Evolutionary conservation across 2,888 invertebrate species (phyloP).

Genomic region (Icerya purchasi): DNA sequence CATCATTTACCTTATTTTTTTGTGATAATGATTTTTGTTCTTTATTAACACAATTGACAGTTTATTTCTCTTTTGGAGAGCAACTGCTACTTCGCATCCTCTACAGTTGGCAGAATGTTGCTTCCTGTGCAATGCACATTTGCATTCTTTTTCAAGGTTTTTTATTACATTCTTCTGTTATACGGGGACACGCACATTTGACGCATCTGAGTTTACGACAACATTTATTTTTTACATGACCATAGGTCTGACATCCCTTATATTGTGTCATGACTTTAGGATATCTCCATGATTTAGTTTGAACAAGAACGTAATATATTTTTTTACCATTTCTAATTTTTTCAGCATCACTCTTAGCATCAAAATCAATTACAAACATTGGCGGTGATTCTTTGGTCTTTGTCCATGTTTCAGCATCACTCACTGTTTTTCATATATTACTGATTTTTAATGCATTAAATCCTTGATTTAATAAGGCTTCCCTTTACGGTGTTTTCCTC

Average conservation of each 20-base stretch:
- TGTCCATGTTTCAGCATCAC: not conserved
- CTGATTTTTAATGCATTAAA: not conserved
- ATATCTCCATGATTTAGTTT: too few relatives aligned
- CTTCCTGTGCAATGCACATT: not conserved
- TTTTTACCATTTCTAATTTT: not conserved
- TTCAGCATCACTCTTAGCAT: not conserved
- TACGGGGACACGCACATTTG: not conserved
- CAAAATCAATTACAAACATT: not conserved
- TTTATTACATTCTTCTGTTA: not conserved
- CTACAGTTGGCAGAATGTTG: not conserved
- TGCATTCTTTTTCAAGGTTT: not conserved
- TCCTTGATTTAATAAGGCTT: not conserved
- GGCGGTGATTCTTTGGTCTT: not conserved
- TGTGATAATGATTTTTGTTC: not conserved
- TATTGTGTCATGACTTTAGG: too few relatives aligned
- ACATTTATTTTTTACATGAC: not conserved
- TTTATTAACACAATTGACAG: not conserved
- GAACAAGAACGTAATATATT: too few relatives aligned
- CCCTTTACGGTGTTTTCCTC: not conserved
- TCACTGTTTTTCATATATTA: not conserved
- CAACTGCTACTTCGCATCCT: not conserved
- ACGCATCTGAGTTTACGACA: not conserved
- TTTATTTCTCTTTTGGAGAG: not conserved
- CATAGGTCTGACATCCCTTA: not conserved
- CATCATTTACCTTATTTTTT: not conserved